Base-by-base conservation (phyloP, 2,888 invertebrate species). In the Mycogona germanica region DNA sequence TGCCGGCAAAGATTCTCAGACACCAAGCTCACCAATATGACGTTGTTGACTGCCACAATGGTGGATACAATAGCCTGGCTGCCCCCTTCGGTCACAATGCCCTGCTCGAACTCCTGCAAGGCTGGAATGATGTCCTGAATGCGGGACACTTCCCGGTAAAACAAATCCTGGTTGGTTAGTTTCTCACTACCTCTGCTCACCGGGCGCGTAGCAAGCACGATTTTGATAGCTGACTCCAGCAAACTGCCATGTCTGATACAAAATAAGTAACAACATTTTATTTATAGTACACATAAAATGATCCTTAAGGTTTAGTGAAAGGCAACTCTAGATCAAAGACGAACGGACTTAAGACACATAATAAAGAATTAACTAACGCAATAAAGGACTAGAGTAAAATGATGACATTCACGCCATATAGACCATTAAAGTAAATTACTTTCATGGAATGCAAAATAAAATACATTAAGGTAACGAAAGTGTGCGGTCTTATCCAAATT, bases 91-190 rank as follows among this genome's bases (percentile, higher is more conserved):
- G 76, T 75, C 60, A 78, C 75, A 19, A 80, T 72, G 2, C 76
- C 70, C 56, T 78, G 77, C 30, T 77, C 76, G 47, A 76, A 73
- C 57, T 77, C 75, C 0, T 78, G 73, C 44, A 86, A 65, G 2
- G 77, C 75, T 35, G 77, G 76, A 32, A 83, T 70, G n/a, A 82
- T 75, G 45, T 77, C 75, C 62, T 84, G 77, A 46, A 85, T 73
- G 53, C 75, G 74, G 38, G 80, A 80, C 4, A 82, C 72, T 65
- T 73, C 78, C 41, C 83, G 78, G 67, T 80, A 87, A 68, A 86
- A 86, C 40, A 85, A 67, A 68, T 87, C 86, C 60, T 82, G 81
- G 2, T 77, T 69, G 0, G 81, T 81, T n/a, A 85, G 69, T 65
- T 62, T 67, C 64, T 61, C 74, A 67, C 56, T 73, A 67, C 63